Evolutionary conservation across 2,888 invertebrate species (phyloP).

Genomic region (Matsumyia berberina): DNA sequence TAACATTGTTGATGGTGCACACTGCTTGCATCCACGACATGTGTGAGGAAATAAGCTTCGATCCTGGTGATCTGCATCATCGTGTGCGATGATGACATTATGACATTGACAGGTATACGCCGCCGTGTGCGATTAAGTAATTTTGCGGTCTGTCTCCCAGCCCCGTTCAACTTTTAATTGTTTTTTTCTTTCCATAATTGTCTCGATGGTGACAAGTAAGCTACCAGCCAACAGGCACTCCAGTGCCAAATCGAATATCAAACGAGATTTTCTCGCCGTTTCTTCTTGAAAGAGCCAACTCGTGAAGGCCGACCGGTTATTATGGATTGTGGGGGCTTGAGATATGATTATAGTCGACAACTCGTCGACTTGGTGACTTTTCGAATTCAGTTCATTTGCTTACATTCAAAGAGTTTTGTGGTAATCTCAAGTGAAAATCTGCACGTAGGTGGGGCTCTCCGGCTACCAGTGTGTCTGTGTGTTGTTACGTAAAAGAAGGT

Average conservation of each 20-base stretch:
- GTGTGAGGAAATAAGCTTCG: conserved; percentile 44
- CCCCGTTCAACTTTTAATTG: conserved; percentile 36
- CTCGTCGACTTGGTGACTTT: conserved; percentile 52
- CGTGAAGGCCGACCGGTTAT: conserved; percentile 70
- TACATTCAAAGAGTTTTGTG: conserved; percentile 28
- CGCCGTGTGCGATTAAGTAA: conserved; percentile 53
- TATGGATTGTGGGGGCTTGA: conserved; percentile 50
- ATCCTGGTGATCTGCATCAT: conserved; percentile 39
- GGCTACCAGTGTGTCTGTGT: conserved; percentile 2
- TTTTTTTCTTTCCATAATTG: conserved; percentile 43
- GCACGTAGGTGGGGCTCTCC: conserved; percentile 64
- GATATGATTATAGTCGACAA: conserved; percentile 47
- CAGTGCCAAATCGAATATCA: conserved; percentile 27
- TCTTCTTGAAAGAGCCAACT: conserved; percentile 18
- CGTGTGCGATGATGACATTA: conserved; percentile 46
- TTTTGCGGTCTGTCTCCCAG: conserved; percentile 44
- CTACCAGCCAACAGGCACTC: conserved; percentile 3
- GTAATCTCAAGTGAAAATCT: conserved; percentile 61
- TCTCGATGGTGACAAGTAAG: conserved; percentile 43
- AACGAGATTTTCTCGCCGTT: conserved; percentile 34
- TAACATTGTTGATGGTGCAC: conserved; percentile 60
- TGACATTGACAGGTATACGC: conserved; percentile 44
- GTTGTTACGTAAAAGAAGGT: conserved; percentile 75
- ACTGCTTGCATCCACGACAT: conserved; percentile 37
- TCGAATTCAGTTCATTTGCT: conserved; percentile 64